These are phyloP conservation scores for Corythornis leucogaster DNA, from an alignment of 2,797 vertebrate species.

Conservation along the genomic window DNA sequence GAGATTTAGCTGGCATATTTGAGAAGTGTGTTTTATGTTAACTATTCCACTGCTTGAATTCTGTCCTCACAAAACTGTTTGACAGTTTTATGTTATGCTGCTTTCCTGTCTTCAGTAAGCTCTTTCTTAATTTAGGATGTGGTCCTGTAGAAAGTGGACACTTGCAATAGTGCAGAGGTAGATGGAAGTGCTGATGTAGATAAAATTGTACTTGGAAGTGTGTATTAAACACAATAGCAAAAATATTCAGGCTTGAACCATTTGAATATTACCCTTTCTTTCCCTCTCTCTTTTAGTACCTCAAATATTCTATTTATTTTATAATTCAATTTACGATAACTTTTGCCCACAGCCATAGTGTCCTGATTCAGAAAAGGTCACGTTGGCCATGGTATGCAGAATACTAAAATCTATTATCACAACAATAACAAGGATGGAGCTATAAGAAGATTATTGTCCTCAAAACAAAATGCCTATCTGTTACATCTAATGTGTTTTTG, in stretches of 20 bases:
- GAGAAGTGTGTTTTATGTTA: constrained; percentile 87
- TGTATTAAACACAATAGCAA: neutral
- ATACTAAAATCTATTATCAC: constrained; percentile 14
- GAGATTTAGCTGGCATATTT: constrained; percentile 92
- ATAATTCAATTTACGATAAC: neutral
- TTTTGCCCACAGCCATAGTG: neutral
- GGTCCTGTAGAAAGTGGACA: neutral
- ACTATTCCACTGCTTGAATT: constrained; percentile 79
- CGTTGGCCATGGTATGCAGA: neutral
- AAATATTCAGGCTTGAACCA: neutral
- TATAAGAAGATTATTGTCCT: constrained; percentile 56
- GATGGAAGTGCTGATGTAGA: neutral
- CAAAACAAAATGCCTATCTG: constrained; percentile 47
- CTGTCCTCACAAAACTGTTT: constrained; percentile 23
- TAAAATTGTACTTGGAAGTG: neutral
- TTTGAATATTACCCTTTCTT: neutral
- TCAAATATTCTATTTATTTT: constrained; percentile 1
- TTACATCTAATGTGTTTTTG: constrained; percentile 38
- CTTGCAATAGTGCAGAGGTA: neutral
- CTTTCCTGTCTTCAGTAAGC: neutral
- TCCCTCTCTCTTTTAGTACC: neutral
- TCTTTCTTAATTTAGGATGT: neutral
- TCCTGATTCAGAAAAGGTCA: neutral
- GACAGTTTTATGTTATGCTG: neutral
- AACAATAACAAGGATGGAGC: neutral